Conservation (phyloP, 2,797 vertebrate species). For the Fratercula arctica region DNA sequence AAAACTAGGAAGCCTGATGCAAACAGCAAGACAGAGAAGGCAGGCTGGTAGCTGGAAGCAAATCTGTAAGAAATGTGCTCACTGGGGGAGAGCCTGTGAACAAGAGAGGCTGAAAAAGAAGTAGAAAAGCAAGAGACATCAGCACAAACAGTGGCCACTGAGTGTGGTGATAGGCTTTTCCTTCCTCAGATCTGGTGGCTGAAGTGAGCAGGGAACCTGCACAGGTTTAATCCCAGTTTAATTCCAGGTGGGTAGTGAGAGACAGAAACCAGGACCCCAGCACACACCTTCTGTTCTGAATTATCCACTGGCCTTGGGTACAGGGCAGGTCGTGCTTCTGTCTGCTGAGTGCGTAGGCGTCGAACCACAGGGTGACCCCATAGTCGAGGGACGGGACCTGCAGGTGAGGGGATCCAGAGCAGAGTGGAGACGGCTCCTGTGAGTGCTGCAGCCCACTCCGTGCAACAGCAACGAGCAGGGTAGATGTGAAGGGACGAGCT, state of each 20-base stretch:
- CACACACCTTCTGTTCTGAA: slow-evolving; percentile 88
- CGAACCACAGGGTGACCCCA: slow-evolving; percentile 88
- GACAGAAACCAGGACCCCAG: background rate
- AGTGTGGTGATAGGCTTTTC: background rate
- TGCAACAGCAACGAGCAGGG: background rate
- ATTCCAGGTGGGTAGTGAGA: background rate
- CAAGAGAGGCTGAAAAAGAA: background rate
- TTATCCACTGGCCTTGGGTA: slow-evolving; percentile 90
- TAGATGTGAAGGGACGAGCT: background rate
- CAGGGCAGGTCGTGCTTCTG: slow-evolving; percentile 83
- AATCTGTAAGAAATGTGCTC: background rate
- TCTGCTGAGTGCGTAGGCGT: slow-evolving; percentile 86
- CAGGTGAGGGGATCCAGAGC: background rate
- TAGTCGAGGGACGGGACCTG: slow-evolving; percentile 85
- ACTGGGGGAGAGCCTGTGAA: background rate
- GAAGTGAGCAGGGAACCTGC: background rate
- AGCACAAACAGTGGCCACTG: background rate
- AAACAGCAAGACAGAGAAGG: slow-evolving; percentile 10
- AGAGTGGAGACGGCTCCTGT: background rate
- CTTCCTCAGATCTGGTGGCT: background rate
- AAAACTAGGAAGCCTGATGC: slow-evolving; percentile 33
- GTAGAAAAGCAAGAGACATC: background rate
- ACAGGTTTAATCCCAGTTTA: background rate
- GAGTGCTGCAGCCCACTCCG: background rate
- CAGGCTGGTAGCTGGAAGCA: background rate